Evolutionary conservation across 2,797 vertebrate species (phyloP).

Genomic region (Rhinophrynus dorsalis): DNA sequence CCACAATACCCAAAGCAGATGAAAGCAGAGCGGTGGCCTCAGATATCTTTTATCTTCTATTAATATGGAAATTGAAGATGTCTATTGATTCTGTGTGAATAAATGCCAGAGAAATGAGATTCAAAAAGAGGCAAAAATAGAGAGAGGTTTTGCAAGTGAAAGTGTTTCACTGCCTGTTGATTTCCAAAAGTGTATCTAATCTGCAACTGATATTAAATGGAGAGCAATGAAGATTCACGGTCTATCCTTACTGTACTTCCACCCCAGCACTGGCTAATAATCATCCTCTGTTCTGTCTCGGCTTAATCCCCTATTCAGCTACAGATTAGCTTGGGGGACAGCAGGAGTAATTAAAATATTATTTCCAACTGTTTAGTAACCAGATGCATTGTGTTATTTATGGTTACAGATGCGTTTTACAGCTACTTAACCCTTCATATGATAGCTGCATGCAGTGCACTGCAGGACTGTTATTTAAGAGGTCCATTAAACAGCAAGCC

Average conservation of each 20-base stretch:
- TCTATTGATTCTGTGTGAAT: constrained; percentile 31
- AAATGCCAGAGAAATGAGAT: constrained; percentile 36
- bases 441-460: no score
- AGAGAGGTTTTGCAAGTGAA: constrained; percentile 1
- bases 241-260: constrained; percentile 5
- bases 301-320: background rate
- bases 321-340: background rate
- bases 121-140: constrained; percentile 24
- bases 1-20: constrained; percentile 31
- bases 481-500: no score
- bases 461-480: no score
- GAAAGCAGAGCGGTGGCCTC: constrained; percentile 33
- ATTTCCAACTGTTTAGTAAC: background rate
- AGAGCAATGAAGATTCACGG: constrained; percentile 17
- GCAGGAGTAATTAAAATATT: background rate
- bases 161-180: constrained; percentile 15
- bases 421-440: no score
- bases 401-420: no score
- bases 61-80: constrained; percentile 46
- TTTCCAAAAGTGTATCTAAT: constrained; percentile 23
- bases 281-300: background rate
- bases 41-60: constrained; percentile 47
- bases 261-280: background rate
- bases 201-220: constrained; percentile 13
- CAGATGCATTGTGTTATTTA: no score